Percentiles rank a stretch among this genome's conserved stretches.
These are phyloP conservation scores for Callospermophilus lateralis DNA, from an alignment of 2,113 vertebrate species.

Conservation along the genomic window DNA sequence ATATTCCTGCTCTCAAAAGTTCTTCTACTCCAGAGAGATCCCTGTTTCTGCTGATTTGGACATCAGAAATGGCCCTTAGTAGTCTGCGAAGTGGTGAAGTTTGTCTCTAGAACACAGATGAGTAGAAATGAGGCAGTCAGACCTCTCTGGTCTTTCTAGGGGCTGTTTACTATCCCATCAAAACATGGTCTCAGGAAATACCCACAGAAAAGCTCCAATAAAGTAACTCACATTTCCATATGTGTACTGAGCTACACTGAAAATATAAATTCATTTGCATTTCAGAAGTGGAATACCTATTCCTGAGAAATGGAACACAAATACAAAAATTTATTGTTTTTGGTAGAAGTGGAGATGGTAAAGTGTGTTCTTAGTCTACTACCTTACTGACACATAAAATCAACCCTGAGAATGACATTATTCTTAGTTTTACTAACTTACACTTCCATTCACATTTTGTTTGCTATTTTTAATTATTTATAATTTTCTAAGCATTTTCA, in stretches of 20 bases:
- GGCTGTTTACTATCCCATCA: background rate
- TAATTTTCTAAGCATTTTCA: constrained; percentile 52
- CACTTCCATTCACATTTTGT: background rate
- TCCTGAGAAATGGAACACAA: background rate
- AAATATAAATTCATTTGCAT: background rate
- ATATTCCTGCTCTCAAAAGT: background rate
- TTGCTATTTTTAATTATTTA: background rate
- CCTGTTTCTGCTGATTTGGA: background rate
- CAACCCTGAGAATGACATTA: background rate
- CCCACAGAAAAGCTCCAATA: background rate
- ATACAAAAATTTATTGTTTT: background rate
- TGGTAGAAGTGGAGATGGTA: background rate
- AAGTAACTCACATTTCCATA: background rate
- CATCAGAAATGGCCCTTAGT: background rate
- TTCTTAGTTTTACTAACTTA: constrained; percentile 1
- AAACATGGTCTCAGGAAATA: background rate
- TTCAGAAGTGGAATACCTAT: background rate
- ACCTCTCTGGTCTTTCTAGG: background rate
- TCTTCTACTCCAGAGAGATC: background rate
- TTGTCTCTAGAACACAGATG: background rate
- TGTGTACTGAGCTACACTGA: background rate
- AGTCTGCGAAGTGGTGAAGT: background rate
- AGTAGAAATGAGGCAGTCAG: background rate
- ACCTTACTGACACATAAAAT: background rate
- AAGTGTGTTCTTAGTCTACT: background rate